Conservation (phyloP, 2,888 invertebrate genomes). For the Pomacea canaliculata region DNA sequence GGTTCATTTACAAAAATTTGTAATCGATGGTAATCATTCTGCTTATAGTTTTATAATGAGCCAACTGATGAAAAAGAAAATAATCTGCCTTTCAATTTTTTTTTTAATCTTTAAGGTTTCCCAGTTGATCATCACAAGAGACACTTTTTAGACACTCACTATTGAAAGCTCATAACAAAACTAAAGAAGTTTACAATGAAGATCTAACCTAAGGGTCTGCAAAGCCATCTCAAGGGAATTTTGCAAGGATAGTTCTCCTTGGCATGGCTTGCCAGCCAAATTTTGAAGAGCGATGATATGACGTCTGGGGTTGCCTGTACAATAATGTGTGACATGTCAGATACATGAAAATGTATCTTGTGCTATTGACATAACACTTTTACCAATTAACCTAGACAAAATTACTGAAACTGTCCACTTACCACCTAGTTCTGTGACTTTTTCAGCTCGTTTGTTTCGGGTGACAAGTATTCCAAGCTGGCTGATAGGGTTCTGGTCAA, state of each 20-base stretch:
- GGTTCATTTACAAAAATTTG: too few relatives aligned
- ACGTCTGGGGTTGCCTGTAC: conserved; percentile 70
- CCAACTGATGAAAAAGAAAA: too few relatives aligned
- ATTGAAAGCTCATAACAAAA: too few relatives aligned
- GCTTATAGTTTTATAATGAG: too few relatives aligned
- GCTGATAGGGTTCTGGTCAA: conserved; percentile 98
- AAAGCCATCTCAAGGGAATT: conserved; percentile 92
- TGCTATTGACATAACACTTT: too few relatives aligned
- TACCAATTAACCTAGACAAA: background rate
- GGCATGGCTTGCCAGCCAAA: conserved; percentile 77
- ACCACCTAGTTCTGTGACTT: conserved; percentile 90
- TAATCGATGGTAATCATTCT: too few relatives aligned
- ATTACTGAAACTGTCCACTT: conserved; percentile 69
- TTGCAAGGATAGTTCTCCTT: conserved; percentile 95
- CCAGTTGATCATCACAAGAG: too few relatives aligned
- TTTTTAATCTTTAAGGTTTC: too few relatives aligned
- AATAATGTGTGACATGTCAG: background rate
- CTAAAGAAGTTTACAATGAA: background rate
- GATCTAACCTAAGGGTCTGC: conserved; percentile 78
- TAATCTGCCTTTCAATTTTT: too few relatives aligned
- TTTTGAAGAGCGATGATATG: conserved; percentile 70
- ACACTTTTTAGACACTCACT: too few relatives aligned
- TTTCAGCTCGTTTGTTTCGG: conserved; percentile 94
- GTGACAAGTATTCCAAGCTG: conserved; percentile 93
- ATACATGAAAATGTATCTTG: too few relatives aligned